phyloP scores from a whole-genome alignment of 1,140 invertebrate species.

The Luehdorfia chinensis region DNA sequence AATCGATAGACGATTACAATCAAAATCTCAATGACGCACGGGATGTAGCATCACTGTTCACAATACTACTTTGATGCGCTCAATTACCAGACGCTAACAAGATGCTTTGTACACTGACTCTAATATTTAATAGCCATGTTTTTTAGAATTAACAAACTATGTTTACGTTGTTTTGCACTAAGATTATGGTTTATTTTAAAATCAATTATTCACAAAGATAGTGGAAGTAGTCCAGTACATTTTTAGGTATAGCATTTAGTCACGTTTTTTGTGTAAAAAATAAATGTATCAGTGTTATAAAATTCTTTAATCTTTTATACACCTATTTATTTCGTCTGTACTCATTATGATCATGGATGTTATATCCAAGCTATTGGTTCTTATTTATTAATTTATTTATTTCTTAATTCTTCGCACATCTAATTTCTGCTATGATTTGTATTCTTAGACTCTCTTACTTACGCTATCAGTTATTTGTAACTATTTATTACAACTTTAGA shows the following conservation, averaged over 20 bases:
- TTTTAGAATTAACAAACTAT: neutral
- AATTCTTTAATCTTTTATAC: neutral
- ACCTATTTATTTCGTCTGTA: no score
- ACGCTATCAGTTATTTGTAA: no score
- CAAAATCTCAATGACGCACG: slow-evolving; percentile 24
- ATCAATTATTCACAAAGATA: no score
- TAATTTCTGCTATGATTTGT: no score
- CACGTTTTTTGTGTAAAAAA: slow-evolving; percentile 1
- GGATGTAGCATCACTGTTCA: slow-evolving; percentile 22
- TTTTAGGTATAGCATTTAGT: neutral
- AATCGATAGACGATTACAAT: slow-evolving; percentile 30
- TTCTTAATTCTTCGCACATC: no score
- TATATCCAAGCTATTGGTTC: no score
- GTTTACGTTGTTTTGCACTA: neutral
- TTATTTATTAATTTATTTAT: no score
- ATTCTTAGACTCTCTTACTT: no score
- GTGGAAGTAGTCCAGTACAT: neutral
- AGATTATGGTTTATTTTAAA: neutral
- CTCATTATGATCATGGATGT: no score
- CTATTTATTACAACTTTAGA: no score
- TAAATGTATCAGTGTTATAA: slow-evolving; percentile 1
- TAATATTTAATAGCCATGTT: slow-evolving; percentile 30
- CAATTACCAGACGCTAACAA: slow-evolving; percentile 52
- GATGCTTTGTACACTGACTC: slow-evolving; percentile 35
- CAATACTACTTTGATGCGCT: slow-evolving; percentile 38